Evolutionary conservation across 2,797 vertebrate species (phyloP), one percentile per base, ranked within the genome.

Genomic region (Coracias cyanogaster): DNA sequence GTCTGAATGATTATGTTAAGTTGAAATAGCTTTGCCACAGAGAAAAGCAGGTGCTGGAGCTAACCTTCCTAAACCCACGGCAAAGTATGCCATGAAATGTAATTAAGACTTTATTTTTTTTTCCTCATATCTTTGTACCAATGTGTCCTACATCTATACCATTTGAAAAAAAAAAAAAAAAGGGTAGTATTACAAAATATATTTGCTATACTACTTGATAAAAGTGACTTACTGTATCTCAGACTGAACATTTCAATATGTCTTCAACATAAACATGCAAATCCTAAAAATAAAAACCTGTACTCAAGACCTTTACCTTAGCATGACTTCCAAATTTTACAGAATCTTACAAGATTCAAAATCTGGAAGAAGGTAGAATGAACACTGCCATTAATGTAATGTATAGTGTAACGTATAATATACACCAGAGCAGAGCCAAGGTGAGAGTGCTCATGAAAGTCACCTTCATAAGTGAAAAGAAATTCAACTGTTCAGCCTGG

Each of bases 401-500:
- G 37, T 37, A 37, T 37, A 37, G 37, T 37, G 37, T 37, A 37
- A 37, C 37, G 37, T 37, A 37, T 37, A 37, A 37, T 11, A 10
- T 37, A 11, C 39, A 18, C 28, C 9, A 18, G 28, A 70, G 24
- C 41, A 78, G 61, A 77, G 61, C 17, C 28, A 28, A 46, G 43
- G 52, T 26, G 4, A 24, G 45, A 29, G 3, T 0, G 1, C 43
- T 64, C 9, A 6, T 5, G 1, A 22, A 91, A 52, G 33, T 20
- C 25, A 61, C 18, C 61, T 65, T 86, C 8, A 41, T 14, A 60
- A 62, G 22, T 10, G 16, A 60, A 31, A 85, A 39, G 15, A 69
- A 82, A 76, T 39, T 46, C 22, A 55, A 2, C 14, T 21, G 21
- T 39, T 48, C 24, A 8, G 11, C 8, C 33, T 1, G 2, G 8